Evolutionary conservation across 1,140 invertebrate genomes (phyloP).

Genomic region (Drosophila malerkotliana): DNA sequence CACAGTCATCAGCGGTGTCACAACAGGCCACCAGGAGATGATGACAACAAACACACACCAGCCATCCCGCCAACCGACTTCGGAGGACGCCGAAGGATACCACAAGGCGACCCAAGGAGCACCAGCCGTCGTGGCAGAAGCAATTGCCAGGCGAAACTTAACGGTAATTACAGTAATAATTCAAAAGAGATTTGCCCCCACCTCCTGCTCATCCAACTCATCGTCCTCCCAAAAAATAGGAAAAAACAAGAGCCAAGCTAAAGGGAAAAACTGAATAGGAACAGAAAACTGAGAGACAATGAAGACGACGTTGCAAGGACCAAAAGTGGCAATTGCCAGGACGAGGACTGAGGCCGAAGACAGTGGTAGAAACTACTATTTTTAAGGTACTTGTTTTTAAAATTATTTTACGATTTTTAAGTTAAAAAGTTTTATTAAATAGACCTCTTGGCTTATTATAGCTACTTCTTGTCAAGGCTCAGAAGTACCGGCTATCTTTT

Average conservation of each 20-base stretch:
- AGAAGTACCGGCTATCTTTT: not conserved
- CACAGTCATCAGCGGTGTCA: conserved; percentile 83
- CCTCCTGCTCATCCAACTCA: conserved; percentile 43
- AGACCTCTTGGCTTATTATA: no score
- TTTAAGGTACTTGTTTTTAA: not conserved
- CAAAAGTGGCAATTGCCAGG: conserved; percentile 69
- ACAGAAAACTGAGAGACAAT: conserved; percentile 65
- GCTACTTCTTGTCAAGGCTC: not conserved
- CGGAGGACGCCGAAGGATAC: conserved; percentile 31
- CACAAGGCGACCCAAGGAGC: conserved; percentile 23
- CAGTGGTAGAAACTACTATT: conserved; percentile 15
- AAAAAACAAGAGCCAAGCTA: conserved; percentile 16
- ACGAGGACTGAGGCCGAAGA: conserved; percentile 13
- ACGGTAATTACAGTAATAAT: conserved; percentile 84
- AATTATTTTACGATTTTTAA: not conserved
- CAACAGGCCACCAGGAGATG: conserved; percentile 60
- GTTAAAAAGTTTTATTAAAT: no score
- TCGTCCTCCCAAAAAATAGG: conserved; percentile 12
- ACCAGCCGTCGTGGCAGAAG: conserved; percentile 28
- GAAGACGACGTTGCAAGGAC: conserved; percentile 60
- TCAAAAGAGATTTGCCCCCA: conserved; percentile 82
- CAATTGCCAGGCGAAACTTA: conserved; percentile 64
- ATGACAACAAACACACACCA: conserved; percentile 19
- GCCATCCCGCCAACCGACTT: not conserved
- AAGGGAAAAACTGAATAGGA: conserved; percentile 15